Percentiles rank a stretch among this genome's conserved stretches.
These are phyloP conservation scores for Rhinella marina DNA, from an alignment of 2,797 vertebrate genomes.

Conservation along the genomic window DNA sequence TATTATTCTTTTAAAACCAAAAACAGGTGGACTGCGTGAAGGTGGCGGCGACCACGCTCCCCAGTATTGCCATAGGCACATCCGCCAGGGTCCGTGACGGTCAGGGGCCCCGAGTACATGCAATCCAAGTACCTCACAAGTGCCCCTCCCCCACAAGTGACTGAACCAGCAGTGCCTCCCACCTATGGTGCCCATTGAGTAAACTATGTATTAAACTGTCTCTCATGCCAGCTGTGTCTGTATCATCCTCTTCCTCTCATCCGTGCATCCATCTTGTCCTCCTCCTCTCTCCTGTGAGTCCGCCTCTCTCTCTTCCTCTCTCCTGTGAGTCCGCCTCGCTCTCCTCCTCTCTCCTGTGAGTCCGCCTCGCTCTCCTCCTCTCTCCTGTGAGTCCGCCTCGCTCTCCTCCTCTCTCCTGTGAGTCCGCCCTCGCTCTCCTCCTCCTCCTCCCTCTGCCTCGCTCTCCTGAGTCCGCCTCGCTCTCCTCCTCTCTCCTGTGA, in stretches of 20 bases:
- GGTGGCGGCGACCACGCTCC: background rate
- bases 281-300: too few relatives aligned
- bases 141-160: conserved; percentile 1
- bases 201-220: conserved; percentile 43
- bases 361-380: too few relatives aligned
- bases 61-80: background rate
- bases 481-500: too few relatives aligned
- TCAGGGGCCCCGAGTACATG: background rate
- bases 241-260: too few relatives aligned
- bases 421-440: too few relatives aligned
- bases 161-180: conserved; percentile 28
- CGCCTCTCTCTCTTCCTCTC: too few relatives aligned
- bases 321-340: too few relatives aligned
- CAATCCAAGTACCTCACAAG: background rate
- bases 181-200: background rate
- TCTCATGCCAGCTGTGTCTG: background rate
- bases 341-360: too few relatives aligned
- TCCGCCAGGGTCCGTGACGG: background rate
- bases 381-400: too few relatives aligned
- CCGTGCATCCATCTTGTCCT: too few relatives aligned
- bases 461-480: too few relatives aligned
- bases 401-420: background rate
- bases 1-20: conserved; percentile 56
- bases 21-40: background rate
- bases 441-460: too few relatives aligned